Base-by-base conservation (phyloP, 2,113 vertebrate species). In the Ptilonorhynchus violaceus region DNA sequence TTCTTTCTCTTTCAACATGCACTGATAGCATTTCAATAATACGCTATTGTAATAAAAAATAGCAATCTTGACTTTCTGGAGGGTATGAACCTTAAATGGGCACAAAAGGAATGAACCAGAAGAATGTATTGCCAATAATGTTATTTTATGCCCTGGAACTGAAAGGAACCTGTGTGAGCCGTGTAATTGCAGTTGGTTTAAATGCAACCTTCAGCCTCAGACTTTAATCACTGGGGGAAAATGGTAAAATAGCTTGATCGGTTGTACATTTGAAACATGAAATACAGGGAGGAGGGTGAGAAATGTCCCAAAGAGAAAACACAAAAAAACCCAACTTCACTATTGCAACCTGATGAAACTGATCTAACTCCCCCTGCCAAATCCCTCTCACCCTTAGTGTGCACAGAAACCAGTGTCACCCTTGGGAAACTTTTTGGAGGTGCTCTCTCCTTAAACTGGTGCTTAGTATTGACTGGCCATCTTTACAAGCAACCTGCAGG, bases 331-430 rank as follows among this genome's bases (percentile, higher is more conserved):
- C 19, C 75, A 83, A 28, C 41, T 73, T 62, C 31, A 9, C 7
- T 4, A 0, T 10, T 62, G 37, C 25, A 41, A 56, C 3, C 22
- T 8, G 20, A 44, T 8, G 20, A 37, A 10, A n/a, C 10, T 13
- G 41, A 46, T 21, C 28, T 27, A 62, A 68, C 11, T 85, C 15
- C 15, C 23, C 11, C 13, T 17, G 11, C 22, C 55, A 82, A 72
- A 76, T 33, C 27, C 16, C 4, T n/a, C 33, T 21, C n/a, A 12
- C 4, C 12, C 30, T 9, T 2, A 10, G 11, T 0, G 0, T 20
- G 46, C 21, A n/a, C 46, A 80, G 67, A 73, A 88, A 49, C 33
- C 9, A 39, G 30, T 1, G 3, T 16, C n/a, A 31, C 8, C 14
- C 24, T 56, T 11, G 7, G 20, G 24, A 39, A 88, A 59, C 28